Conservation (phyloP, 2,113 vertebrate species). For the Daubentonia madagascariensis region DNA sequence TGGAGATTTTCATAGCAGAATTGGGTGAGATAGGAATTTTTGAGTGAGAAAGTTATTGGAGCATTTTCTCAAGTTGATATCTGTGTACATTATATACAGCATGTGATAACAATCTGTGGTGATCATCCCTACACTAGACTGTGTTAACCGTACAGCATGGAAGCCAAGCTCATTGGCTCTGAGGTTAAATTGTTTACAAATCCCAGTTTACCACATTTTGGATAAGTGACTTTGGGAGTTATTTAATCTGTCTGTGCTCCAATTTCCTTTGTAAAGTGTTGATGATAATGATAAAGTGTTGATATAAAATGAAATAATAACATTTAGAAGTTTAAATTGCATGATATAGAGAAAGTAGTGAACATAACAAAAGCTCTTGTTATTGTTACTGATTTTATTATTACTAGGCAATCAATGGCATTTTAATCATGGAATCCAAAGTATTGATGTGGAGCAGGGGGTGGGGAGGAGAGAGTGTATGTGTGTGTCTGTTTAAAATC, state of each 20-base stretch:
- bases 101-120: neutral
- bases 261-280: neutral
- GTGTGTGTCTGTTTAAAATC: neutral
- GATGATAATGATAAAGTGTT: neutral
- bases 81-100: neutral
- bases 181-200: neutral
- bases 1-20: neutral
- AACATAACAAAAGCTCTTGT: neutral
- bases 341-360: neutral
- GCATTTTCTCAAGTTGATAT: neutral
- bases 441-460: neutral
- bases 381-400: neutral
- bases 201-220: neutral
- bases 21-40: neutral
- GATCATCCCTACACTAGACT: neutral
- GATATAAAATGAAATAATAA: neutral
- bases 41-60: neutral
- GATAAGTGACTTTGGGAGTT: neutral
- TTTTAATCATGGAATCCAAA: neutral
- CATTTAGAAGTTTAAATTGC: slow-evolving; percentile 44
- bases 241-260: neutral
- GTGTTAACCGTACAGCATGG: neutral
- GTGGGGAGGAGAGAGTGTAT: neutral
- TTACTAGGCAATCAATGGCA: neutral
- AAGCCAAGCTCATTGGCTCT: neutral